These are phyloP conservation scores for Frankliniella intonsa DNA, from an alignment of 2,888 invertebrate genomes.

Conservation along the genomic window DNA sequence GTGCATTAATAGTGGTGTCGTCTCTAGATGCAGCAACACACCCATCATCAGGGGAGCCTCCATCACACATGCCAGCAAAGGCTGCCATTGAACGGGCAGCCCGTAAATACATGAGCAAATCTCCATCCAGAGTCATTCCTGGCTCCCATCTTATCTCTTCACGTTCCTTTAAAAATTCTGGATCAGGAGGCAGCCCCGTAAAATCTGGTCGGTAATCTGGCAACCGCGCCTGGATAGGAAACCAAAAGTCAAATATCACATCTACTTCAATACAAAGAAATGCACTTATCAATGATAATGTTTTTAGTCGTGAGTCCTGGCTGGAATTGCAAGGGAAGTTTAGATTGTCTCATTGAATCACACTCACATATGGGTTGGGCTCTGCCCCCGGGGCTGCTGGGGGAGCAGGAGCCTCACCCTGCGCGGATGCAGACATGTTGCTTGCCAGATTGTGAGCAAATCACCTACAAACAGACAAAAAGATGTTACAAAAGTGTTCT, in stretches of 20 bases:
- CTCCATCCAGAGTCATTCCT: conserved; percentile 86
- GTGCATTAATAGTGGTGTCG: conserved; percentile 95
- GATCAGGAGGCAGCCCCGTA: conserved; percentile 48
- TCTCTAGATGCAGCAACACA: conserved; percentile 94
- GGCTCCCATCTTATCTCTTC: conserved; percentile 95
- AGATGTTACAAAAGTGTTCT: neutral
- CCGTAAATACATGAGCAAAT: conserved; percentile 94
- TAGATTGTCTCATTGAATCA: too few species aligned
- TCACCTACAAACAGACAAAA: neutral
- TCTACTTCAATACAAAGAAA: neutral
- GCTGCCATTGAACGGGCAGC: conserved; percentile 98
- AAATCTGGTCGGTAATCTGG: conserved; percentile 54
- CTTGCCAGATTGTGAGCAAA: neutral
- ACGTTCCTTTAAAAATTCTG: conserved; percentile 54
- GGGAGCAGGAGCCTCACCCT: conserved; percentile 6
- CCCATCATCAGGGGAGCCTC: conserved; percentile 94
- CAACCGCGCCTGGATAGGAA: conserved; percentile 56
- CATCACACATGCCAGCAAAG: conserved; percentile 98
- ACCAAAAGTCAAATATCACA: neutral
- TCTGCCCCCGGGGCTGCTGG: conserved; percentile 23
- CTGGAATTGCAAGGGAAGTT: too few species aligned
- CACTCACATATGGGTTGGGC: conserved; percentile 14
- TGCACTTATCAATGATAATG: too few species aligned
- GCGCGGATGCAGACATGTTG: conserved; percentile 16
- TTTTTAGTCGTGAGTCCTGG: too few species aligned